These are phyloP conservation scores for Mimas tiliae DNA, from an alignment of 2,888 invertebrate species.

Conservation along the genomic window DNA sequence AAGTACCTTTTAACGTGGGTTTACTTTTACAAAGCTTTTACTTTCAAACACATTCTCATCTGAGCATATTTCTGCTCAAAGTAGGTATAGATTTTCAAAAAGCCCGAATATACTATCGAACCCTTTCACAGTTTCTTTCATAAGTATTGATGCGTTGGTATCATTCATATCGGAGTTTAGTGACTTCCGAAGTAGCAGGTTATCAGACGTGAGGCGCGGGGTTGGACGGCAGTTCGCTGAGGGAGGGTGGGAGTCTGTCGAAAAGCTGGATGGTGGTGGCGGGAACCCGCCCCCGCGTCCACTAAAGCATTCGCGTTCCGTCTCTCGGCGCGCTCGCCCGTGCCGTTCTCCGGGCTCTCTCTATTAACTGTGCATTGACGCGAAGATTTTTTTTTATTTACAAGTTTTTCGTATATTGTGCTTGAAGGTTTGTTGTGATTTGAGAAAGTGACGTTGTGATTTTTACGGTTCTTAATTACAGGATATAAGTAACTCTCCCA, in stretches of 20 bases:
- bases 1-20: slow-evolving; percentile 1
- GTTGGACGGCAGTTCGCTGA: slow-evolving; percentile 43
- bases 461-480: slow-evolving; percentile 60
- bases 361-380: slow-evolving; percentile 57
- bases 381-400: slow-evolving; percentile 57
- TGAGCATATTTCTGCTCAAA: not conserved
- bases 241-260: slow-evolving; percentile 48
- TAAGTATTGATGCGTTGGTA: slow-evolving; percentile 71
- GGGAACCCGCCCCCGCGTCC: slow-evolving; percentile 61
- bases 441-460: slow-evolving; percentile 69
- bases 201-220: slow-evolving; percentile 70
- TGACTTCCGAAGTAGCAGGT: slow-evolving; percentile 84
- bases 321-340: slow-evolving; percentile 67
- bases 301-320: slow-evolving; percentile 66
- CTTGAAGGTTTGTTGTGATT: slow-evolving; percentile 70
- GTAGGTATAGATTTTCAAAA: slow-evolving; percentile 8
- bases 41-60: not conserved
- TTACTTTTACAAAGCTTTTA: slow-evolving; percentile 20
- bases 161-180: slow-evolving; percentile 81
- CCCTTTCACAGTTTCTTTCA: slow-evolving; percentile 78
- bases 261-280: slow-evolving; percentile 74
- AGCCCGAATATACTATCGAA: slow-evolving; percentile 44
- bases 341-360: slow-evolving; percentile 51
- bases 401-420: slow-evolving; percentile 53
- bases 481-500: slow-evolving; percentile 6